Conservation (phyloP, 2,113 vertebrate genomes). For the Centrocercus urophasianus region DNA sequence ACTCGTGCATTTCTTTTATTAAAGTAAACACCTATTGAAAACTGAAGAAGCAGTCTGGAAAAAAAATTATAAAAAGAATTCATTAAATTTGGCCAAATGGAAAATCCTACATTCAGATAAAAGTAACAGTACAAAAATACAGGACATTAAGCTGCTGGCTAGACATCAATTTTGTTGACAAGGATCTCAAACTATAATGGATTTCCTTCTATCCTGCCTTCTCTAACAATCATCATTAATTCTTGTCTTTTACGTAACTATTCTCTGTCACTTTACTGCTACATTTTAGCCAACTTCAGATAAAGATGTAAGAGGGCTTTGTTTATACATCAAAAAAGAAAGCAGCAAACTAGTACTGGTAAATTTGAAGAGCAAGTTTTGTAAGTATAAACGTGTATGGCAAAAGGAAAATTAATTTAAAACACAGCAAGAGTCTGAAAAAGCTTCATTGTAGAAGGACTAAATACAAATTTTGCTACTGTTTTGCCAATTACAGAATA, state of each 20-base stretch:
- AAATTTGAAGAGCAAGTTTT: background rate
- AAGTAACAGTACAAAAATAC: background rate
- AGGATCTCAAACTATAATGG: background rate
- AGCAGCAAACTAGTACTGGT: background rate
- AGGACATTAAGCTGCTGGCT: background rate
- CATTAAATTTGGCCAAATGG: background rate
- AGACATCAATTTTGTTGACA: background rate
- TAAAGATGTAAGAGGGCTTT: background rate
- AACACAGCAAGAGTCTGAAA: background rate
- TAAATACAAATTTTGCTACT: background rate
- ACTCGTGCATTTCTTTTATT: background rate
- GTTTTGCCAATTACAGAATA: background rate
- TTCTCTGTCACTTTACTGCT: background rate
- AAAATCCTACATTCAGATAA: background rate
- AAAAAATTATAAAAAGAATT: background rate
- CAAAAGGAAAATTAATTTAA: background rate
- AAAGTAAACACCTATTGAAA: background rate
- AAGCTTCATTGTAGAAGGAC: background rate
- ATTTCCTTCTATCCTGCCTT: constrained; percentile 1
- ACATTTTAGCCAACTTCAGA: background rate
- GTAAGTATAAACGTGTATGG: background rate
- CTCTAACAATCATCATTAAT: background rate
- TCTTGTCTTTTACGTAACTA: background rate
- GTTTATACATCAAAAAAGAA: background rate
- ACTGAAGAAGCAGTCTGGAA: background rate